Evolutionary conservation across 2,113 vertebrate species (phyloP), one percentile per base, ranked within the genome.

Genomic region (Irena cyanogastra): DNA sequence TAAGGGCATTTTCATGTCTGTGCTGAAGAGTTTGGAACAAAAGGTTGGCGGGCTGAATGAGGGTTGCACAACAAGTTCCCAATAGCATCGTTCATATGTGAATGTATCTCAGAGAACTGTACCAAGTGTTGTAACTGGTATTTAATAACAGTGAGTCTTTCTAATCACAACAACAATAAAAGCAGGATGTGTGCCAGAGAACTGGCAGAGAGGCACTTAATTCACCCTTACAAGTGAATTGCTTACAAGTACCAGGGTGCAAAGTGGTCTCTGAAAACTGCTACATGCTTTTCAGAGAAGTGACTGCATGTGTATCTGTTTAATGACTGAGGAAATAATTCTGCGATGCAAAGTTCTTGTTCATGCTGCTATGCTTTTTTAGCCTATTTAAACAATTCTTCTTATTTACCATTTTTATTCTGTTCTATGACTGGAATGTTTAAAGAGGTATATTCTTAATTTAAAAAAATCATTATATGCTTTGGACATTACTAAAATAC

Each of bases 121-220:
- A 95, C n/a, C 50, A 83, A 94, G 68, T 53, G 54, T 70, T 83
- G 33, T 82, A 92, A 94, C 83, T 94, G 70, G 53, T 61, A 83
- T 93, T 94, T 87, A 94, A 76, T 94, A 89, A 89, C 30, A 92
- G 49, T n/a, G 33, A 42, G 44, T 59, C 66, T 68, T 93, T 84
- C 92, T 94, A 95, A 94, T 94, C 72, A 94, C 45, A 90, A 89
- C 65, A 93, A 87, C 57, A 96, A 94, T 18, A 90, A 93, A 95
- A 93, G n/a, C 35, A 95, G 71, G 37, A 93, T 87, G 70, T 42
- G 39, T 95, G 85, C 80, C 89, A 94, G 12, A 91, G n/a, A 89
- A 76, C 39, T 69, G 78, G 42, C 53, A 88, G 30, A 87, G 41
- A 81, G 53, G 31, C 49, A 83, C 57, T 90, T 76, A 59, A 94